Evolutionary conservation across 2,113 vertebrate species (phyloP).

Genomic region (Platysteira castanea): DNA sequence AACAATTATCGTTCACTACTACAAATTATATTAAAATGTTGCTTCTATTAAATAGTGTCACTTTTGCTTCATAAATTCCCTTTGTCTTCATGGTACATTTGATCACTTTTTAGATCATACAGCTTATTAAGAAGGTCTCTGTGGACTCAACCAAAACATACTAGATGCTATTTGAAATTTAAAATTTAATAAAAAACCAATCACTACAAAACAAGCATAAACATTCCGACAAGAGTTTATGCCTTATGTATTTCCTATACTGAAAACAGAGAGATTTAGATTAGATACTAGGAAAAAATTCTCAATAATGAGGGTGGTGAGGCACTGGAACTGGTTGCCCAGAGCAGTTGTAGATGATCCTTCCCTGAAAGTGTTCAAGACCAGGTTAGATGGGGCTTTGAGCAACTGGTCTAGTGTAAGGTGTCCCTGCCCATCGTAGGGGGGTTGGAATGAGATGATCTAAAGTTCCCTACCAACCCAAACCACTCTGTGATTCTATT

Average conservation of each 20-base stretch:
- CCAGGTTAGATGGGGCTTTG: background rate
- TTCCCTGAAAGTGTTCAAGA: background rate
- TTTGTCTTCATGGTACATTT: background rate
- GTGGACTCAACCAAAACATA: background rate
- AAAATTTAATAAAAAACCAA: background rate
- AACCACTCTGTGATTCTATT: no score
- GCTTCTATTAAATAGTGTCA: background rate
- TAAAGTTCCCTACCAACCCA: background rate
- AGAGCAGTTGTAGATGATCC: background rate
- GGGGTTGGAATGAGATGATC: background rate
- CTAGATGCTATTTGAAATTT: background rate
- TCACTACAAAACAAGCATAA: background rate
- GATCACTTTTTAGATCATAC: background rate
- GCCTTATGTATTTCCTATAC: background rate
- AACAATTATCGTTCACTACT: conserved; percentile 11
- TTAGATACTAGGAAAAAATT: background rate
- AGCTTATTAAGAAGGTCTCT: background rate
- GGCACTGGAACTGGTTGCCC: background rate
- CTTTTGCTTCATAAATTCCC: background rate
- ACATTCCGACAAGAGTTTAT: background rate
- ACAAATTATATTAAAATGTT: background rate
- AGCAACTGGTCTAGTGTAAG: background rate
- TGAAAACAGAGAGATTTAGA: background rate
- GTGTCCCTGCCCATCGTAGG: background rate
- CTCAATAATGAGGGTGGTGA: background rate